phyloP scores from a whole-genome alignment of 2,113 vertebrate genomes.

The Oreochromis tanganicae region DNA sequence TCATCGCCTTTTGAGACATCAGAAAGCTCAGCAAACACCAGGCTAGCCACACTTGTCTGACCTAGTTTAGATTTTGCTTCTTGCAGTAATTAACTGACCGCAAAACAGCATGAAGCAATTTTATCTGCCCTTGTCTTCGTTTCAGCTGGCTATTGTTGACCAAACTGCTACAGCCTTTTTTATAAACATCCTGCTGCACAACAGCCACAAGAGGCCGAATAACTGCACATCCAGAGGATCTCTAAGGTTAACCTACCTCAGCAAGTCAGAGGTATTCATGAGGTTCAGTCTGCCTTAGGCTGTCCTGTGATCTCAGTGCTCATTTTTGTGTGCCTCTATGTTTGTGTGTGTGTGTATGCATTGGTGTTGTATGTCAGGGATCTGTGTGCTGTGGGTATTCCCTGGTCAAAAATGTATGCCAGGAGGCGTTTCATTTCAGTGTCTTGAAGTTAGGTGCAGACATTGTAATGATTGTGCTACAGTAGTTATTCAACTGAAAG shows the following conservation, averaged over 20 bases:
- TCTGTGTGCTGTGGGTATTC: background rate
- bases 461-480: background rate
- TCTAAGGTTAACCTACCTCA: background rate
- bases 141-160: background rate
- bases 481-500: background rate
- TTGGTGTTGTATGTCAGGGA: background rate
- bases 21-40: background rate
- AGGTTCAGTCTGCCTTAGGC: background rate
- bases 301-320: background rate
- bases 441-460: background rate
- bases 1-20: background rate
- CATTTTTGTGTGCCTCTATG: background rate
- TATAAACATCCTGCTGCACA: background rate
- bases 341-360: background rate
- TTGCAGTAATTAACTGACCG: background rate
- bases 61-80: background rate
- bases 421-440: background rate
- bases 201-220: background rate
- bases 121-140: background rate
- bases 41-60: background rate
- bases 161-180: background rate
- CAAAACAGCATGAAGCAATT: background rate
- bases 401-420: background rate
- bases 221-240: background rate
- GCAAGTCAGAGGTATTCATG: background rate